These are phyloP conservation scores for Stigmatopora argus DNA, from an alignment of 2,113 vertebrate genomes.

Conservation along the genomic window DNA sequence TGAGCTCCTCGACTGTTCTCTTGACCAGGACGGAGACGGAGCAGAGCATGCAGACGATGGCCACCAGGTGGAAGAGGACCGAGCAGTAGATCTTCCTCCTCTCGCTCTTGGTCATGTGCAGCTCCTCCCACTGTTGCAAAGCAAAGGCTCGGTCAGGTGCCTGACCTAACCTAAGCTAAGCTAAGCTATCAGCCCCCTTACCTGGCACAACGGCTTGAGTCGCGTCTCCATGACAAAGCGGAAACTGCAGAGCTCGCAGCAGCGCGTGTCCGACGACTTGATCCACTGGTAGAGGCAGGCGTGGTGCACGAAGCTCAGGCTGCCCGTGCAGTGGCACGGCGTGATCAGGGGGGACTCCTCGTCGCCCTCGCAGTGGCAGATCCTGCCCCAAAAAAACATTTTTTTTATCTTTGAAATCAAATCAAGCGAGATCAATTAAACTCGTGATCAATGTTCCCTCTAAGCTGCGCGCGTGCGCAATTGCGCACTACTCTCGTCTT, in stretches of 20 bases:
- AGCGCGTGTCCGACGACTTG: constrained; percentile 93
- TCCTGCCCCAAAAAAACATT: constrained; percentile 74
- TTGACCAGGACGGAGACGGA: constrained; percentile 86
- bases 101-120: constrained; percentile 89
- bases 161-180: no score
- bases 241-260: constrained; percentile 98
- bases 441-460: no score
- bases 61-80: constrained; percentile 88
- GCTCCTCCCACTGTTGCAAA: constrained; percentile 85
- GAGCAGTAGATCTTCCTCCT: constrained; percentile 92
- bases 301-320: constrained; percentile 91
- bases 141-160: no score
- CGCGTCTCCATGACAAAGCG: constrained; percentile 97
- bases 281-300: constrained; percentile 98
- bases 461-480: no score
- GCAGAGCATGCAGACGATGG: constrained; percentile 89
- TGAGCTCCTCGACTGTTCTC: constrained; percentile 86
- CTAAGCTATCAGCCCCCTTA: constrained; percentile 33
- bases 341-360: constrained; percentile 90
- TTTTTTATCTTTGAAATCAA: no score
- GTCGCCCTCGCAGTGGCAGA: constrained; percentile 98
- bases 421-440: no score
- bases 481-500: no score
- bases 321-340: constrained; percentile 91
- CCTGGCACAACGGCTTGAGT: constrained; percentile 92